These are phyloP conservation scores for Tanypteryx hageni DNA, from an alignment of 2,888 invertebrate genomes.

Conservation along the genomic window DNA sequence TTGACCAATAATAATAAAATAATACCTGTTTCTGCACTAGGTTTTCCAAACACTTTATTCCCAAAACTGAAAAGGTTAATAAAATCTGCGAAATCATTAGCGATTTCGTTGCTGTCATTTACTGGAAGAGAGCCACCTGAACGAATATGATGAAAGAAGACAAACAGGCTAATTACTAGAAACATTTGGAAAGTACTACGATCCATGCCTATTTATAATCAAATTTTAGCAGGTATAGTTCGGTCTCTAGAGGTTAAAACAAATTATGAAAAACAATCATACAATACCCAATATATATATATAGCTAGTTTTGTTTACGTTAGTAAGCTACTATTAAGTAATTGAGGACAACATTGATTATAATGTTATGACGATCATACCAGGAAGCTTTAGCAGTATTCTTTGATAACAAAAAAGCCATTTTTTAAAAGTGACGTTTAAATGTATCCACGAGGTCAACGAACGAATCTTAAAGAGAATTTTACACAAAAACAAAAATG, in stretches of 20 bases:
- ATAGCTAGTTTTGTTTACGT: slow-evolving; percentile 45
- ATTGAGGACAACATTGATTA: slow-evolving; percentile 55
- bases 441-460: slow-evolving; percentile 29
- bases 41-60: slow-evolving; percentile 47
- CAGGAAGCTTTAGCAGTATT: neutral
- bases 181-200: neutral
- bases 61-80: slow-evolving; percentile 50
- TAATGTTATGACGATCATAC: slow-evolving; percentile 38
- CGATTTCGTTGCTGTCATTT: neutral
- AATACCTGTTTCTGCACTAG: slow-evolving; percentile 42
- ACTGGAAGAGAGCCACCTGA: neutral
- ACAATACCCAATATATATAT: slow-evolving; percentile 38
- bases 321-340: slow-evolving; percentile 47
- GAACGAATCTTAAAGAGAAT: slow-evolving; percentile 1
- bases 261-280: slow-evolving; percentile 27
- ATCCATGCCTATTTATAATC: neutral
- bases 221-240: neutral
- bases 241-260: neutral
- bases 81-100: neutral
- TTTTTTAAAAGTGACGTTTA: slow-evolving; percentile 51
- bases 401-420: slow-evolving; percentile 29
- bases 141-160: neutral
- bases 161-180: neutral
- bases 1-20: too few relatives aligned
- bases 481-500: neutral